A percentile compares a stretch with the other conserved stretches of the same genome.
Evolutionary conservation across 2,888 invertebrate genomes (phyloP).

Genomic region (Ditula angustiorana): DNA sequence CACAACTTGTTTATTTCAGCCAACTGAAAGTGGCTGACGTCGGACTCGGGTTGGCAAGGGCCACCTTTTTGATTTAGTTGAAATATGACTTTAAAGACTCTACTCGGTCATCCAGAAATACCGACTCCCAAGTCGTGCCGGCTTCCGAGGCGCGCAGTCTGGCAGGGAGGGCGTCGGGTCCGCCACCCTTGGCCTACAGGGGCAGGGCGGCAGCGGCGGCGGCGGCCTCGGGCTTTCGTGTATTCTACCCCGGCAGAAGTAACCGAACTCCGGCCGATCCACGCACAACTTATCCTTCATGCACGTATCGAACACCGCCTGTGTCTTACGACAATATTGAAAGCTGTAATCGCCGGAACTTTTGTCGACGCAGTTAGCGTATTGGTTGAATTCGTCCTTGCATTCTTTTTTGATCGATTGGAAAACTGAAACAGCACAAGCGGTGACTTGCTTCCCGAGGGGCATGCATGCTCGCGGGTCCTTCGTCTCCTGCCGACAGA

Average conservation of each 20-base stretch:
- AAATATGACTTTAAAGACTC: no score
- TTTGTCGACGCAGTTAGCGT: conserved; percentile 90
- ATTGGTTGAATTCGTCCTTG: conserved; percentile 92
- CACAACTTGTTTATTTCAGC: no score
- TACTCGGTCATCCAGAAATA: conserved; percentile 80
- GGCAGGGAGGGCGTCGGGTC: conserved; percentile 89
- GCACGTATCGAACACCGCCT: conserved; percentile 93
- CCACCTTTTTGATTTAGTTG: no score
- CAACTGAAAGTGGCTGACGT: no score
- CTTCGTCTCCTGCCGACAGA: conserved; percentile 92
- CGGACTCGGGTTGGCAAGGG: no score
- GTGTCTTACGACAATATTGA: conserved; percentile 92
- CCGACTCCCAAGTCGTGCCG: conserved; percentile 87
- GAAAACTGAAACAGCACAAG: conserved; percentile 94
- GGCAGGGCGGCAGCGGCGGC: conserved; percentile 82
- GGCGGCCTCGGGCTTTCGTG: conserved; percentile 85
- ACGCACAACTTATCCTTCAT: conserved; percentile 91
- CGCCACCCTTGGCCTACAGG: conserved; percentile 83
- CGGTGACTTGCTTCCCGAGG: conserved; percentile 95
- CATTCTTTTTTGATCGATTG: conserved; percentile 93
- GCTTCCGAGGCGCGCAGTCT: conserved; percentile 83
- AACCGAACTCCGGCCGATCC: conserved; percentile 92
- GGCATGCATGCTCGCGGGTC: conserved; percentile 94
- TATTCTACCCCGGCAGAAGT: conserved; percentile 90
- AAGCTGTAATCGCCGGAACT: conserved; percentile 89